These are phyloP conservation scores for Hydrolagus colliei DNA, from an alignment of 2,797 vertebrate species.

Conservation along the genomic window DNA sequence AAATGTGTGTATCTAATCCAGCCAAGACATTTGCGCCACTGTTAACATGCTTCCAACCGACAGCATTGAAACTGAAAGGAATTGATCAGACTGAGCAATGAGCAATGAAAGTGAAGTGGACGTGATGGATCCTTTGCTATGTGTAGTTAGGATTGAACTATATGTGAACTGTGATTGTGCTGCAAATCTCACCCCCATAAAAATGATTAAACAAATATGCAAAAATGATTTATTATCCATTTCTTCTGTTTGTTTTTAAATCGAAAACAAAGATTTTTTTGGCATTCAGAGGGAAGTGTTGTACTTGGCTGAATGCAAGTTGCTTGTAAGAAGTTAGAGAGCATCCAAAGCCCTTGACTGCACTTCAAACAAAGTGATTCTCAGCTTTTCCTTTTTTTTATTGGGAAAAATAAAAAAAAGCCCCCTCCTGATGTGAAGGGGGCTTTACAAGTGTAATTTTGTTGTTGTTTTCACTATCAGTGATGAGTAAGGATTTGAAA, in stretches of 20 bases:
- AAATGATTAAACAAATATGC: constrained; percentile 6
- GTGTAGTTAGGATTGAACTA: neutral
- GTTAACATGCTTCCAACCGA: neutral
- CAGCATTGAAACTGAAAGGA: neutral
- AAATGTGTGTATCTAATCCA: neutral
- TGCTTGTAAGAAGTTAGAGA: neutral
- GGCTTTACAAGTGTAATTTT: too few relatives aligned
- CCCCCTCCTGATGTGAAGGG: too few relatives aligned
- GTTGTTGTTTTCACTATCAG: too few relatives aligned
- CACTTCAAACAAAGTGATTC: too few relatives aligned
- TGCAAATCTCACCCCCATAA: neutral
- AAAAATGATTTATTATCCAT: neutral
- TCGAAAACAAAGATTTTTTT: neutral
- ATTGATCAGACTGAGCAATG: neutral
- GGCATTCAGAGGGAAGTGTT: neutral
- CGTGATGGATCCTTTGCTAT: neutral
- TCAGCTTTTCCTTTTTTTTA: too few relatives aligned
- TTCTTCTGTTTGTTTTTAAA: neutral
- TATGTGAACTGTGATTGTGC: neutral
- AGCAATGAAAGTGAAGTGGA: neutral
- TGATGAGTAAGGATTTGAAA: too few relatives aligned
- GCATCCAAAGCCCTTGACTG: neutral
- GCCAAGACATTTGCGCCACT: too few relatives aligned
- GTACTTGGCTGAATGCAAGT: neutral
- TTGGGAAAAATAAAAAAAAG: too few relatives aligned